phyloP scores from a whole-genome alignment of 2,797 vertebrate species.

The Bryconaethiops microstoma region DNA sequence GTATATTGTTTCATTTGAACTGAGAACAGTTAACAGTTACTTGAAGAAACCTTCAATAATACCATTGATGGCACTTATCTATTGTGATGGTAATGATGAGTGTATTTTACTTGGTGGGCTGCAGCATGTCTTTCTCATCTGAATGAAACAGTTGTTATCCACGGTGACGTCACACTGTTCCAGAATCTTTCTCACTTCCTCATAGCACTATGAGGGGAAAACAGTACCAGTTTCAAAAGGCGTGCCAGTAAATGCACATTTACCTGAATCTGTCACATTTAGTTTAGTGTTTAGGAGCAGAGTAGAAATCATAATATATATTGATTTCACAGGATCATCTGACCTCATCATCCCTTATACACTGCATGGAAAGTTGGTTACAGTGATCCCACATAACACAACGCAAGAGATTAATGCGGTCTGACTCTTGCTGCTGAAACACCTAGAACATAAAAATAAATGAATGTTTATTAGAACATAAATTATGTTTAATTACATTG shows the following conservation, averaged over 20 bases:
- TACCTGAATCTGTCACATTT: background rate
- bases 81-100: background rate
- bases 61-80: too few species aligned
- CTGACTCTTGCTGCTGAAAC: slow-evolving; percentile 92
- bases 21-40: too few species aligned
- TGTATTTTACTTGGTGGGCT: slow-evolving; percentile 81
- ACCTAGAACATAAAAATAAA: slow-evolving; percentile 72
- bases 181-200: slow-evolving; percentile 85
- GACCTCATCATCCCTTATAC: slow-evolving; percentile 92
- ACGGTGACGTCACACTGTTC: slow-evolving; percentile 82
- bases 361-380: slow-evolving; percentile 92
- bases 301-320: background rate
- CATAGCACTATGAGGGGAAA: slow-evolving; percentile 77
- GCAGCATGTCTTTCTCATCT: slow-evolving; percentile 81
- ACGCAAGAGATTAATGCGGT: slow-evolving; percentile 86
- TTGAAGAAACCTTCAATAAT: too few species aligned
- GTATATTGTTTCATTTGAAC: too few species aligned
- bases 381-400: slow-evolving; percentile 92
- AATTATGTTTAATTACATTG: background rate
- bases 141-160: slow-evolving; percentile 87
- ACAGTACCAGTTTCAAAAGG: background rate
- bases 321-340: background rate
- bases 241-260: background rate
- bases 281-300: background rate
- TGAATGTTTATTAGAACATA: too few species aligned